Evolutionary conservation across 2,888 invertebrate genomes (phyloP).

Genomic region (Lutraria lutraria): DNA sequence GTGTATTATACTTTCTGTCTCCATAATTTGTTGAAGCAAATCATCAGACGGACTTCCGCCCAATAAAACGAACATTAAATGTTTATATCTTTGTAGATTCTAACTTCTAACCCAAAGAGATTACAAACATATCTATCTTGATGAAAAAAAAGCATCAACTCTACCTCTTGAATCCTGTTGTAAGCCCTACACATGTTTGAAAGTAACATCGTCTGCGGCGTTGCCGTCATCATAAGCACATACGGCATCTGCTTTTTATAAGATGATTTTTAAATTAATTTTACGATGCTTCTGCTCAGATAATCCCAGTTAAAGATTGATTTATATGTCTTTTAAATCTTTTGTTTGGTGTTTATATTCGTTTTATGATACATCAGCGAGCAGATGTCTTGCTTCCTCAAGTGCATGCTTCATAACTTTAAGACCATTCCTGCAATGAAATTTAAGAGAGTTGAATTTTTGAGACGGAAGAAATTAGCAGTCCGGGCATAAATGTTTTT

Average conservation of each 20-base stretch:
- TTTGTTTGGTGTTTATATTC: conserved; percentile 14
- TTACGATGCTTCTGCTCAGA: background rate
- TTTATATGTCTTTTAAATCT: conserved; percentile 23
- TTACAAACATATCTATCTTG: conserved; percentile 16
- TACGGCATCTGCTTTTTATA: conserved; percentile 16
- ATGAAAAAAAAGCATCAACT: background rate
- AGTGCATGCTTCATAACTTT: background rate
- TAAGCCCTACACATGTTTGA: conserved; percentile 10
- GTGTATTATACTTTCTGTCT: background rate
- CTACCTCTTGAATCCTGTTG: conserved; percentile 7
- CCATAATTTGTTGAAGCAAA: background rate
- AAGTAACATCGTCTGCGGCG: background rate
- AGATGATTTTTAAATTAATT: conserved; percentile 8
- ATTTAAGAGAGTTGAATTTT: background rate
- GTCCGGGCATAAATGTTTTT: background rate
- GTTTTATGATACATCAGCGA: background rate
- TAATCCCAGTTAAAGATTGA: conserved; percentile 7
- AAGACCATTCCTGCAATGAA: background rate
- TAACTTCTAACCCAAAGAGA: background rate
- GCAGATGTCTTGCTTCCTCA: conserved; percentile 7
- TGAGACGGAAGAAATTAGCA: background rate
- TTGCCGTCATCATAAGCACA: background rate
- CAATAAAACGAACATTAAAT: background rate
- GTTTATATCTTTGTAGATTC: background rate
- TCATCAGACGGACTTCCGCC: background rate